Evolutionary conservation across 2,797 vertebrate genomes (phyloP).

Genomic region (Molossus alvarezi): DNA sequence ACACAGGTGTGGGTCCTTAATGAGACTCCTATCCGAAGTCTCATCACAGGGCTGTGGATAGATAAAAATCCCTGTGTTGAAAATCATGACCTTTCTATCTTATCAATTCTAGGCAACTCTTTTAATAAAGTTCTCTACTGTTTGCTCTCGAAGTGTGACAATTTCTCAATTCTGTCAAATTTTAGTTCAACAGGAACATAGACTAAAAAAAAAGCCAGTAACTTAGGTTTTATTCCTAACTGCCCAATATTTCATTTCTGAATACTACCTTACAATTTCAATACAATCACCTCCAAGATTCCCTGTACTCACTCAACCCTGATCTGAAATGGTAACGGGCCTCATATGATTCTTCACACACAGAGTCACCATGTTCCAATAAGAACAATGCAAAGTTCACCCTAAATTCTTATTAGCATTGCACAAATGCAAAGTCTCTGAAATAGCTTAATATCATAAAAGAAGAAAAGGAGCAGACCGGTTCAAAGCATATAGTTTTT

Average conservation of each 20-base stretch:
- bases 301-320: not conserved
- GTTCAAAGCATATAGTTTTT: not conserved
- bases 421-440: not conserved
- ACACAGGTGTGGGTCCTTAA: not conserved
- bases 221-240: not conserved
- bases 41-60: not conserved
- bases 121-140: constrained; percentile 49
- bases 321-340: constrained; percentile 31
- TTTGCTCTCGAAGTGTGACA: constrained; percentile 59
- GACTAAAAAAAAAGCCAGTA: not conserved
- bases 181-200: constrained; percentile 43
- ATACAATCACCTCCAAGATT: not conserved
- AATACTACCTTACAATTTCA: not conserved
- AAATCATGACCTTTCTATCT: not conserved
- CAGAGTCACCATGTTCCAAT: not conserved
- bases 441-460: constrained; percentile 52
- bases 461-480: constrained; percentile 15
- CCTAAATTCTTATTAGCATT: not conserved
- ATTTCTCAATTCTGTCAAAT: constrained; percentile 44
- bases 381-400: constrained; percentile 31
- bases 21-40: not conserved
- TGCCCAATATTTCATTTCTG: not conserved
- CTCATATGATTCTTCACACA: not conserved
- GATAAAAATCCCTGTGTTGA: not conserved
- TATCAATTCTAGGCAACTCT: constrained; percentile 14